phyloP scores from a whole-genome alignment of 1,140 invertebrate species.

The Gerris buenoi region DNA sequence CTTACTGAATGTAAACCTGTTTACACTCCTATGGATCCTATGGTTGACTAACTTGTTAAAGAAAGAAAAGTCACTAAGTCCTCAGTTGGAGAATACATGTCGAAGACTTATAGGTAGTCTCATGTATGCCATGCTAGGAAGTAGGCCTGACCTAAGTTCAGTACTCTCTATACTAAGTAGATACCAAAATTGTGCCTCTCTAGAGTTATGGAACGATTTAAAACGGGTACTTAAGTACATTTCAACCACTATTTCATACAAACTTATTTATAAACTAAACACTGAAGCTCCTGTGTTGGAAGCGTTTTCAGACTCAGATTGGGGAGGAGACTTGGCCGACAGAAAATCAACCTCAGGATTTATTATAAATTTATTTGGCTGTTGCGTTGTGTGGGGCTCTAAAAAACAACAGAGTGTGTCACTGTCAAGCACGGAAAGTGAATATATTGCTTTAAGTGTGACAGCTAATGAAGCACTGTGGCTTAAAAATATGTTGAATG shows the following conservation, averaged over 20 bases:
- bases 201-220: not conserved
- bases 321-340: not conserved
- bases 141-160: not conserved
- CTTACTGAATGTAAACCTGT: not conserved
- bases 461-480: not conserved
- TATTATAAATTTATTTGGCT: not conserved
- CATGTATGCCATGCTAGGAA: slow-evolving; percentile 6
- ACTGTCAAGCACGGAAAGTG: not conserved
- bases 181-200: not conserved
- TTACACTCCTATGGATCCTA: not conserved
- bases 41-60: not conserved
- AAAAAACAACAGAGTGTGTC: slow-evolving; percentile 1
- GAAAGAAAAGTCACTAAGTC: not conserved
- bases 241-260: not conserved
- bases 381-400: not conserved
- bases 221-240: slow-evolving; percentile 2
- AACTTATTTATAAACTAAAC: not conserved
- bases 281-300: not conserved
- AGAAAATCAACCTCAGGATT: slow-evolving; percentile 2
- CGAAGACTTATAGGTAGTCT: slow-evolving; percentile 3
- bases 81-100: not conserved
- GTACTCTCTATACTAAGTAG: not conserved
- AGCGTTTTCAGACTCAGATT: slow-evolving; percentile 2
- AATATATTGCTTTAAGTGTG: slow-evolving; percentile 5
- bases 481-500: not conserved